These are phyloP conservation scores for Cheilosia soror DNA, from an alignment of 2,888 invertebrate species.

Conservation along the genomic window DNA sequence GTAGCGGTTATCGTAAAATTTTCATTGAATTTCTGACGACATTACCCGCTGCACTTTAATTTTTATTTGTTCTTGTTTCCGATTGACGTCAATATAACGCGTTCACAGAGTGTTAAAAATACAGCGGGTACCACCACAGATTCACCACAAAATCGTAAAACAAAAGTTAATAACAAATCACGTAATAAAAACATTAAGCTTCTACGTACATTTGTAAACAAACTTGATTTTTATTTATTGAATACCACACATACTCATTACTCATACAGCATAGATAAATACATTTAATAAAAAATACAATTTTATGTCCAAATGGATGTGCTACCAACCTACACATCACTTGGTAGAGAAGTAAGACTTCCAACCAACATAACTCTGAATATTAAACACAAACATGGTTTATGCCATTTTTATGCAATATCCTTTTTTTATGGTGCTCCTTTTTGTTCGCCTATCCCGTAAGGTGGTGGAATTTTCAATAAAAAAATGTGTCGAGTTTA, in stretches of 20 bases:
- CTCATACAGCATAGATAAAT: not conserved
- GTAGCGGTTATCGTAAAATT: slow-evolving; percentile 12
- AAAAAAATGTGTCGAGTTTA: not conserved
- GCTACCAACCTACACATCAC: not conserved
- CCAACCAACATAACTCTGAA: not conserved
- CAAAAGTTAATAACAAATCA: slow-evolving; percentile 37
- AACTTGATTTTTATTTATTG: slow-evolving; percentile 30
- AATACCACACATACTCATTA: not conserved
- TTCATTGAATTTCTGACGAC: slow-evolving; percentile 22
- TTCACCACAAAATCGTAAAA: slow-evolving; percentile 15
- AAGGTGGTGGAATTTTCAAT: not conserved
- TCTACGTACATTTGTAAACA: not conserved
- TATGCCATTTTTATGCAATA: slow-evolving; percentile 48
- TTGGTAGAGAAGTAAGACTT: not conserved
- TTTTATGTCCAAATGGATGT: slow-evolving; percentile 35
- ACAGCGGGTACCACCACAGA: not conserved
- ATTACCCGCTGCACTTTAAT: slow-evolving; percentile 8
- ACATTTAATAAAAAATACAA: slow-evolving; percentile 33
- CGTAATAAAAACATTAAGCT: slow-evolving; percentile 29
- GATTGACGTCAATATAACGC: too few species aligned
- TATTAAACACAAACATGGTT: slow-evolving; percentile 33
- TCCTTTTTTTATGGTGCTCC: slow-evolving; percentile 1
- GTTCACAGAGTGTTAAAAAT: slow-evolving; percentile 2
- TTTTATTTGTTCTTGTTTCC: not conserved
- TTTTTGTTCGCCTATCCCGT: not conserved